phyloP scores from a whole-genome alignment of 2,113 vertebrate species.

The Entelurus aequoreus region DNA sequence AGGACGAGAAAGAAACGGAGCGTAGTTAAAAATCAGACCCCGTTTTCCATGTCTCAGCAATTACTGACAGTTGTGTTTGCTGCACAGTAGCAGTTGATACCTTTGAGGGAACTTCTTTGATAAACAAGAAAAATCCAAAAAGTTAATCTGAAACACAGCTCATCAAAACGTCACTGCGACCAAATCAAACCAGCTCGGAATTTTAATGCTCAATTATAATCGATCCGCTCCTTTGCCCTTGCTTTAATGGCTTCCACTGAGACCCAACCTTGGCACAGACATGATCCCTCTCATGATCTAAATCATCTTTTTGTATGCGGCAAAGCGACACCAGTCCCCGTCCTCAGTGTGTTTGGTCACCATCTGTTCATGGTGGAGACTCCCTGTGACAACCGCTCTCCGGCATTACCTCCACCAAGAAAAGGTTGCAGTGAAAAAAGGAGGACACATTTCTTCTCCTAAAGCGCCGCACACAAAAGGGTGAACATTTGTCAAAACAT shows the following conservation, averaged over 20 bases:
- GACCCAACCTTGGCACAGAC: constrained; percentile 7
- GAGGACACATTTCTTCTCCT: not conserved
- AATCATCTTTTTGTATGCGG: constrained; percentile 24
- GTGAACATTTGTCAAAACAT: not conserved
- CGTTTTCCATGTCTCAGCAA: too few relatives aligned
- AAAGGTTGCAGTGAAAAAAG: not conserved
- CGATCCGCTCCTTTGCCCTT: constrained; percentile 7
- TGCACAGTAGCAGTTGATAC: not conserved
- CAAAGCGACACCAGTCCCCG: constrained; percentile 41
- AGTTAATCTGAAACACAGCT: not conserved
- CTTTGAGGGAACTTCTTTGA: not conserved
- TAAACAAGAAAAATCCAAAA: not conserved
- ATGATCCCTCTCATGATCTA: constrained; percentile 11
- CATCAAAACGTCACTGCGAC: constrained; percentile 5
- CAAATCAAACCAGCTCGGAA: not conserved
- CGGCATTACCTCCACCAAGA: constrained; percentile 10
- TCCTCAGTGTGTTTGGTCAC: constrained; percentile 50
- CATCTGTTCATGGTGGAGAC: constrained; percentile 57
- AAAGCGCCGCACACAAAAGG: not conserved
- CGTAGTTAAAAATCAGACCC: too few relatives aligned
- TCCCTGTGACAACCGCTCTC: constrained; percentile 34
- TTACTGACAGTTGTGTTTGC: not conserved
- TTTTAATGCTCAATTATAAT: constrained; percentile 15
- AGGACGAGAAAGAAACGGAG: too few relatives aligned
- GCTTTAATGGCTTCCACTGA: constrained; percentile 5